phyloP scores from a whole-genome alignment of 2,888 invertebrate genomes.

The Pilophorus perplexus region DNA sequence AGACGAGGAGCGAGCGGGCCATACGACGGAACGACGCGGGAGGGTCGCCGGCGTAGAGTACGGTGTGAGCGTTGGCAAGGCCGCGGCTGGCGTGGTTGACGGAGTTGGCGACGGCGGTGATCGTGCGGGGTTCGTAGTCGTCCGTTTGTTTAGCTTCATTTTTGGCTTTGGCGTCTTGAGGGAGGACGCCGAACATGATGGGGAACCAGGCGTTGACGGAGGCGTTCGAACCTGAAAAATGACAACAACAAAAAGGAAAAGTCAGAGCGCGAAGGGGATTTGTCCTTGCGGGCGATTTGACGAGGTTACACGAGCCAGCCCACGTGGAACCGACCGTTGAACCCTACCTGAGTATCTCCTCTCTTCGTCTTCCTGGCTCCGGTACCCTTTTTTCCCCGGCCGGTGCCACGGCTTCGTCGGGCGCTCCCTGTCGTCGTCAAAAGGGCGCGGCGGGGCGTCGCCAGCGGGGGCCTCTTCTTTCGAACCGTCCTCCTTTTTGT shows the following conservation, averaged over 20 bases:
- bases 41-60: conserved; percentile 65
- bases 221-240: conserved; percentile 47
- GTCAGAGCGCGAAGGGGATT: too few species aligned
- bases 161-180: conserved; percentile 30
- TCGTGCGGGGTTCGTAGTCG: conserved; percentile 49
- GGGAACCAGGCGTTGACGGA: conserved; percentile 51
- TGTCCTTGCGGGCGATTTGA: too few species aligned
- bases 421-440: conserved; percentile 34
- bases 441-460: conserved; percentile 21
- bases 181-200: conserved; percentile 49
- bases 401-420: conserved; percentile 20
- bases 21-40: conserved; percentile 43
- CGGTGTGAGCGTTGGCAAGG: conserved; percentile 69
- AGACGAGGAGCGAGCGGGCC: conserved; percentile 12
- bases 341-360: conserved; percentile 40
- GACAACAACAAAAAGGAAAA: not conserved
- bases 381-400: conserved; percentile 22
- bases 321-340: too few species aligned
- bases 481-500: not conserved
- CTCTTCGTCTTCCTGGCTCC: conserved; percentile 42
- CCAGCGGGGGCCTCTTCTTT: not conserved
- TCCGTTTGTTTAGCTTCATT: conserved; percentile 15
- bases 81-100: conserved; percentile 70
- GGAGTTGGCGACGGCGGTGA: conserved; percentile 70
- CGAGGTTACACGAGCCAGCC: not conserved